A percentile compares a stretch with the other conserved stretches of the same genome.
These are phyloP conservation scores for Mesorhabditis spiculigera DNA, from an alignment of 2,888 invertebrate species.

Conservation along the genomic window DNA sequence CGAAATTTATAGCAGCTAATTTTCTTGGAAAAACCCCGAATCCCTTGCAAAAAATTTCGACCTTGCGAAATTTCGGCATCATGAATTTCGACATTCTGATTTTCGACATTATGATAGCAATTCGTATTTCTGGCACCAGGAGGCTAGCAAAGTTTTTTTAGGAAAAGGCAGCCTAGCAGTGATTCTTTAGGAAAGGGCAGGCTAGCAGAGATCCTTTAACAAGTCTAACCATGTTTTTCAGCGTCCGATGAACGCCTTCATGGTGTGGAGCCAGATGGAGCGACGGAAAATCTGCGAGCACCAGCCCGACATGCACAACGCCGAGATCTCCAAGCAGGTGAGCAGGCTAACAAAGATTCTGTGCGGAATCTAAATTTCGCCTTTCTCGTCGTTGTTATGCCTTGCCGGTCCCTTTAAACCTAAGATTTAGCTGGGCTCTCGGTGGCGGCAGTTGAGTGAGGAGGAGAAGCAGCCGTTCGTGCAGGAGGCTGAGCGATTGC, in stretches of 20 bases:
- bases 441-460: constrained; percentile 79
- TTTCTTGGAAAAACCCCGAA: too few relatives aligned
- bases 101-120: too few relatives aligned
- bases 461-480: constrained; percentile 65
- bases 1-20: too few relatives aligned
- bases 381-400: neutral
- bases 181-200: too few relatives aligned
- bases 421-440: constrained; percentile 69
- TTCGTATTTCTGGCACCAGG: too few relatives aligned
- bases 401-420: neutral
- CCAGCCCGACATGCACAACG: constrained; percentile 96
- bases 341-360: too few relatives aligned
- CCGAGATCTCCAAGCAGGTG: constrained; percentile 85
- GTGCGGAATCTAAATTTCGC: neutral
- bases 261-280: constrained; percentile 87
- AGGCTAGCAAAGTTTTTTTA: too few relatives aligned
- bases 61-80: too few relatives aligned
- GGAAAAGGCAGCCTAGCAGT: too few relatives aligned
- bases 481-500: constrained; percentile 70
- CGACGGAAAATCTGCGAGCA: constrained; percentile 91
- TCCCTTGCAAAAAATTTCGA: too few relatives aligned
- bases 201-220: too few relatives aligned
- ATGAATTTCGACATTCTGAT: too few relatives aligned
- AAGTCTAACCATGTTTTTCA: neutral
- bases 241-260: constrained; percentile 82